A percentile compares a stretch with the other conserved stretches of the same genome.
Evolutionary conservation across 2,113 vertebrate species (phyloP).

Genomic region (Tretioscincus oriximinensis): DNA sequence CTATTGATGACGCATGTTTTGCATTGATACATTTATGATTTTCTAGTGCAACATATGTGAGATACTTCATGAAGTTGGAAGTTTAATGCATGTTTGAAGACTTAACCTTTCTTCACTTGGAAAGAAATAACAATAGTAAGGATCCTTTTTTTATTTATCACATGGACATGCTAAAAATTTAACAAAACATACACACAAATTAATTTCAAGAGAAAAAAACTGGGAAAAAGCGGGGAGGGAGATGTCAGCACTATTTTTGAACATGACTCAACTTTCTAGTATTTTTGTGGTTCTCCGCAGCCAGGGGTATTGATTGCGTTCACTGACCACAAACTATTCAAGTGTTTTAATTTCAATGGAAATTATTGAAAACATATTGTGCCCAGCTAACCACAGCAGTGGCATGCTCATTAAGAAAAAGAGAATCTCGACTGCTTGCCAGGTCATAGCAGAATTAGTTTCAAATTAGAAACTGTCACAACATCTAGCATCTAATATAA

Average conservation of each 20-base stretch:
- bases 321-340: slow-evolving; percentile 25
- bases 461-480: slow-evolving; percentile 12
- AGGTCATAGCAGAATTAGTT: slow-evolving; percentile 22
- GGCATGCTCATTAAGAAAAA: slow-evolving; percentile 20
- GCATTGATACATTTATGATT: not conserved
- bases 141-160: not conserved
- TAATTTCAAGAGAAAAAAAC: not conserved
- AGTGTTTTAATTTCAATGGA: slow-evolving; percentile 20
- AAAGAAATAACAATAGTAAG: not conserved
- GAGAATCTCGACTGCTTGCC: slow-evolving; percentile 8
- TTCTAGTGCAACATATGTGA: too few species aligned
- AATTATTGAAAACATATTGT: slow-evolving; percentile 26
- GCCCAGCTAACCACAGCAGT: not conserved
- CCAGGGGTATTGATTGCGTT: not conserved
- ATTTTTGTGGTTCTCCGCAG: slow-evolving; percentile 11
- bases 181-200: too few species aligned
- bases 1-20: not conserved
- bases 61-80: not conserved
- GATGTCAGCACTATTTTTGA: not conserved
- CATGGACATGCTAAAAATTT: not conserved
- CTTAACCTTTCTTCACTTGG: not conserved
- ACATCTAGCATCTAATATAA: not conserved
- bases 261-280: not conserved
- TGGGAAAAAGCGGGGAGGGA: too few species aligned
- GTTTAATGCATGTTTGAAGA: not conserved